Conservation (phyloP, 2,888 invertebrate genomes). For the Drosophila siamana region DNA sequence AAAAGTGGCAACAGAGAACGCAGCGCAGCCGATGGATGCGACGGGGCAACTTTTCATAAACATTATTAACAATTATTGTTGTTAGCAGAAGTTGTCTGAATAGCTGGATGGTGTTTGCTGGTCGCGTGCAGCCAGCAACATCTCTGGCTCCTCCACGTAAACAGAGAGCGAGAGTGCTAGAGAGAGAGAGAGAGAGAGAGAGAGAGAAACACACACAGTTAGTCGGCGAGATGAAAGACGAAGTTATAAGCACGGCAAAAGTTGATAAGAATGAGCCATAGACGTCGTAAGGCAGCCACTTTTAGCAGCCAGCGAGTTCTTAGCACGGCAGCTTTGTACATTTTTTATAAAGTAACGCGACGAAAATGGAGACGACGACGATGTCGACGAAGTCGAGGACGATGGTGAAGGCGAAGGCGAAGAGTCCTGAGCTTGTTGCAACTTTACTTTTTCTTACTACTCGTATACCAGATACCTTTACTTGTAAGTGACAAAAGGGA, state of each 20-base stretch:
- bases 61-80: conserved; percentile 82
- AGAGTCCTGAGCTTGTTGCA: conserved; percentile 44
- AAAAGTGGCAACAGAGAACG: conserved; percentile 44
- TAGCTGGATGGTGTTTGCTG: conserved; percentile 61
- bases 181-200: no score
- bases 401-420: background rate
- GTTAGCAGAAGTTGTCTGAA: conserved; percentile 73
- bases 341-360: conserved; percentile 76
- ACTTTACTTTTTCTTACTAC: conserved; percentile 12
- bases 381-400: conserved; percentile 18
- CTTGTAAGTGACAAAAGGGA: background rate
- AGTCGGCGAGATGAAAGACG: conserved; percentile 25
- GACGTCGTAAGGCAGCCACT: conserved; percentile 78
- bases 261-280: conserved; percentile 79
- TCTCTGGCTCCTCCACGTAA: conserved; percentile 42
- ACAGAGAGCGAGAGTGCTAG: no score
- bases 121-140: conserved; percentile 74
- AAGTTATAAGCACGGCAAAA: conserved; percentile 78
- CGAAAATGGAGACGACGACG: conserved; percentile 39
- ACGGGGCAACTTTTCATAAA: conserved; percentile 80
- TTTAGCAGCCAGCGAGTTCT: conserved; percentile 59
- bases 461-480: conserved; percentile 13
- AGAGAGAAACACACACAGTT: conserved; percentile 13
- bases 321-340: conserved; percentile 76
- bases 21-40: conserved; percentile 40